Percentiles rank a stretch among this genome's conserved stretches.
These are phyloP conservation scores for Callipepla squamata DNA, from an alignment of 2,113 vertebrate species.

Conservation along the genomic window DNA sequence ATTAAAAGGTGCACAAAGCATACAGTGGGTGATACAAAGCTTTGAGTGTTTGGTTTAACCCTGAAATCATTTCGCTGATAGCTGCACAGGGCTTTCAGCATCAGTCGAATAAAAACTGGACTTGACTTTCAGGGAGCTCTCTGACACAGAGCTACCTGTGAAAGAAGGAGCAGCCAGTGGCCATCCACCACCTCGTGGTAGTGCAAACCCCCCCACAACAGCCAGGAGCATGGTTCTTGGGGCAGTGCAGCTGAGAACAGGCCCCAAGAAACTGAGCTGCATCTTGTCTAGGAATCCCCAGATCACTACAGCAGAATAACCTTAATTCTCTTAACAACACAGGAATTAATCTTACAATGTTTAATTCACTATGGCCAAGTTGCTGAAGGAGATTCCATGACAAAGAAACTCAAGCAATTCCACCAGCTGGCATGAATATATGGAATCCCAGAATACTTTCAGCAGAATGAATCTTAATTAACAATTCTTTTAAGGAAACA, in stretches of 20 bases:
- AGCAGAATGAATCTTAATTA: background rate
- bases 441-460: background rate
- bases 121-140: background rate
- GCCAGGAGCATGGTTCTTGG: background rate
- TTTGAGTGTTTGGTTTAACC: accelerated
- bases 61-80: accelerated
- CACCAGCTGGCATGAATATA: background rate
- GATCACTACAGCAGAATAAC: accelerated
- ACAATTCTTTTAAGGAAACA: background rate
- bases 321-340: background rate
- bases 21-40: background rate
- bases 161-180: accelerated
- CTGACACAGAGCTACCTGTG: background rate
- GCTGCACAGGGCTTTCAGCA: background rate
- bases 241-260: too few species aligned
- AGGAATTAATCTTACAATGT: background rate
- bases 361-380: background rate
- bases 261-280: background rate
- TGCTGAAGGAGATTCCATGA: background rate
- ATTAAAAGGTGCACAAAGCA: background rate
- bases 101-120: background rate
- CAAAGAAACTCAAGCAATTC: background rate
- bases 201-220: accelerated
- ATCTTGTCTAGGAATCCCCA: background rate
- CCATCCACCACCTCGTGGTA: accelerated